These are phyloP conservation scores for Dipodomys ordii DNA, from an alignment of 2,113 vertebrate species.

Conservation along the genomic window DNA sequence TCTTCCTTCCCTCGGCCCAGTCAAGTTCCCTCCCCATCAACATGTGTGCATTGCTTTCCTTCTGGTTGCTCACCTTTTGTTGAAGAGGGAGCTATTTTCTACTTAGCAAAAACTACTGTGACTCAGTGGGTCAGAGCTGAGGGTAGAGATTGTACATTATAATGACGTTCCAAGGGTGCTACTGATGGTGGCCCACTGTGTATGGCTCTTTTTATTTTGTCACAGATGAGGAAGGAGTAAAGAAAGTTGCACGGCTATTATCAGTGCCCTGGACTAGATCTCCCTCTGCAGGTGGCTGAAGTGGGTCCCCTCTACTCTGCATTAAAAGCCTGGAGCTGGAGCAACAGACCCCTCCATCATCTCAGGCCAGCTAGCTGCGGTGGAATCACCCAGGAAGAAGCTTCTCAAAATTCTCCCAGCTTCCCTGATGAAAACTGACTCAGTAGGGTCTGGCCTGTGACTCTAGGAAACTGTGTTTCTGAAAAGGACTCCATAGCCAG, in stretches of 20 bases:
- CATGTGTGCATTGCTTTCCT: too few species aligned
- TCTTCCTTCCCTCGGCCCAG: not conserved
- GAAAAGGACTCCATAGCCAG: not conserved
- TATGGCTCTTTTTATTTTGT: not conserved
- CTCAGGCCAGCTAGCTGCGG: too few species aligned
- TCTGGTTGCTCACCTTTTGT: not conserved
- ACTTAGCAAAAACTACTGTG: not conserved
- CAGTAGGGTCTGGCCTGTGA: rapidly evolving
- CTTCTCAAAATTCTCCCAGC: not conserved
- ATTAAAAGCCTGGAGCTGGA: not conserved
- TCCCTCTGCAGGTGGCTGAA: rapidly evolving
- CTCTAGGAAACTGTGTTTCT: not conserved
- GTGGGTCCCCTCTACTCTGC: not conserved
- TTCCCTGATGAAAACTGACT: not conserved
- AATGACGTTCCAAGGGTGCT: too few species aligned
- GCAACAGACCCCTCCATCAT: not conserved
- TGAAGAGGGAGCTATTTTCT: not conserved
- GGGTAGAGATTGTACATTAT: too few species aligned
- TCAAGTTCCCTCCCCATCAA: not conserved
- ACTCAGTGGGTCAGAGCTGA: too few species aligned
- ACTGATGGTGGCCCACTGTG: too few species aligned
- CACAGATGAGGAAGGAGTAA: not conserved
- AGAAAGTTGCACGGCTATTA: rapidly evolving
- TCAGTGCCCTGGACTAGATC: not conserved
- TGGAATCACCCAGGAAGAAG: not conserved